Evolutionary conservation across 2,888 invertebrate species (phyloP), one percentile per base, ranked within the genome.

Genomic region (Penaeus monodon): DNA sequence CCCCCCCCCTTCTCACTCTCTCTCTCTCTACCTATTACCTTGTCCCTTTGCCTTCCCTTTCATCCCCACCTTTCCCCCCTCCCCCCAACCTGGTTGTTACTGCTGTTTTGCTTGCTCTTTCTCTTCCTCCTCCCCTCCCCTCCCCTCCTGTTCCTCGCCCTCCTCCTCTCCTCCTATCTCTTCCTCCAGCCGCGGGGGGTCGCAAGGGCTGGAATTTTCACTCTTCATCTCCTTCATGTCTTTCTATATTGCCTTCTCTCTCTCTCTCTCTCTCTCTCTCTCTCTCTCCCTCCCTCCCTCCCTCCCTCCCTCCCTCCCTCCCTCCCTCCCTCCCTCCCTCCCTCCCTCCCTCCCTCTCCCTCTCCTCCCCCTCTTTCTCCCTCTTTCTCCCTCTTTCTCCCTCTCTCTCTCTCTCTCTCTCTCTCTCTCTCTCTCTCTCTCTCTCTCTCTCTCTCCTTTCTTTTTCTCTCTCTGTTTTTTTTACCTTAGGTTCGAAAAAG

Each of bases 401-500:
- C 22, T 33, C 7, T 73, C 29, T 73, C 38, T 22, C 7, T 17
- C 20, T 22, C n/a, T 44, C 17, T 63, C 24, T 38, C 8, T 12
- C 8, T 66, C 66, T 66, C 17, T 22, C 20, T 33, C n/a, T 33
- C 29, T n/a, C n/a, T 80, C 24, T n/a, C 29, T 27, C 8, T 38
- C 17, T 44, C 33, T 66, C 33, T 57, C 66, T 20, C 49, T 12
- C 44, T 57, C 33, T 22, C 49, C 80, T 33, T 38, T 65, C 29
- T 79, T 65, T 33, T 17, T 63, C 79, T 64, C 79, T 64, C 64
- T 44, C 29, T 77, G n/a, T 24, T n/a, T 49, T 44, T 44, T 44
- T 49, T 27, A 24, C 8, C 17, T n/a, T n/a, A 29, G 73, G 38
- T n/a, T 29, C 70, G 29, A n/a, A 70, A 17, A 70, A n/a, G n/a